These are phyloP conservation scores for Agrilus cyanescens DNA, from an alignment of 2,888 invertebrate genomes.

Conservation along the genomic window DNA sequence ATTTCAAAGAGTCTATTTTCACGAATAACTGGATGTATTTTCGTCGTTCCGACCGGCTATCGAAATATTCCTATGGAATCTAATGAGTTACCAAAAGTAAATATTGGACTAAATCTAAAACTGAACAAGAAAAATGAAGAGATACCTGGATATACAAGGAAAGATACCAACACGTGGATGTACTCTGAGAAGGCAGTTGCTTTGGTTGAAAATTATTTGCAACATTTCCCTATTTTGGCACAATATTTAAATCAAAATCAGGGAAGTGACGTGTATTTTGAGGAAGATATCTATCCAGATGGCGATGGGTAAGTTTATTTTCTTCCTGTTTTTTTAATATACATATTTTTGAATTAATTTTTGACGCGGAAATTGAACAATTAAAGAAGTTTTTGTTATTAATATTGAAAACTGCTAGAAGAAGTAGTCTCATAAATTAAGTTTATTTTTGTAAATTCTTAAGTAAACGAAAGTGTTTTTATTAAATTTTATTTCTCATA, in stretches of 20 bases:
- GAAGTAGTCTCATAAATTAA: too few relatives aligned
- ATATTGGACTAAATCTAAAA: constrained; percentile 86
- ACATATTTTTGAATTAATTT: constrained; percentile 5
- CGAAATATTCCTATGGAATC: constrained; percentile 28
- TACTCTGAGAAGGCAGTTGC: constrained; percentile 68
- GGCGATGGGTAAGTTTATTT: constrained; percentile 16
- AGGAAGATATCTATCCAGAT: constrained; percentile 50
- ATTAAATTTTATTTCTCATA: too few relatives aligned
- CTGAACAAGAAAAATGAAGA: constrained; percentile 68
- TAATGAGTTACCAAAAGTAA: constrained; percentile 46
- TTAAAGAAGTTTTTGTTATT: neutral
- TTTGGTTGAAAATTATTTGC: constrained; percentile 57
- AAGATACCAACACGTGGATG: constrained; percentile 58
- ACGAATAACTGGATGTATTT: constrained; percentile 76
- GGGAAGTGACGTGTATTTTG: constrained; percentile 48
- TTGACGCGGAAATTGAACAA: neutral
- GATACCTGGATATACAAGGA: constrained; percentile 72
- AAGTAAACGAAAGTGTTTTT: too few relatives aligned
- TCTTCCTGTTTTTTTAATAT: neutral
- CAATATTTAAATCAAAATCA: constrained; percentile 40
- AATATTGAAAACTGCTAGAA: neutral
- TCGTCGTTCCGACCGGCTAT: constrained; percentile 44
- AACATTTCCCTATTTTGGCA: constrained; percentile 63
- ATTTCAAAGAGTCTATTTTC: constrained; percentile 63
- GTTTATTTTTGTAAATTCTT: too few relatives aligned